Base-by-base conservation (phyloP, 2,113 vertebrate genomes). In the Climacteris rufus region DNA sequence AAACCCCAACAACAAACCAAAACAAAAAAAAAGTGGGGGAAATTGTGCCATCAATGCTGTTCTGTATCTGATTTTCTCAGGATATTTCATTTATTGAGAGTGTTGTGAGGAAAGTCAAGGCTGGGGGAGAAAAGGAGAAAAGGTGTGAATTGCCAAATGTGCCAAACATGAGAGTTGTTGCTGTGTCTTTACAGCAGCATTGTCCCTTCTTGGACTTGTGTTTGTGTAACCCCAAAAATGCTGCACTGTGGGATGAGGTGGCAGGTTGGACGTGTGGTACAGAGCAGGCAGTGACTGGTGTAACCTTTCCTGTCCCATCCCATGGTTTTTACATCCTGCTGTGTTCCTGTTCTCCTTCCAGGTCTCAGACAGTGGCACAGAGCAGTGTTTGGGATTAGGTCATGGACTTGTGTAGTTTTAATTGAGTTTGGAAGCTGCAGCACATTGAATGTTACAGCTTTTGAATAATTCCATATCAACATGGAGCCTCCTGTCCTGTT, bases 111-210 rank as follows among this genome's bases (percentile, higher is more conserved):
- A 56, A 44, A 39, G 50, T 60, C 22, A 37, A 10, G 69, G 14
- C 35, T 30, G n/a, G n/a, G n/a, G n/a, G n/a, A n/a, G n/a, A n/a
- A 16, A 72, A 28, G 54, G 45, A 85, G 31, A 37, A 44, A 33
- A 82, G 59, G 10, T 49, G 35, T 47, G 59, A 77, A 16, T 37
- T 53, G 39, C 31, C 57, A n/a, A n/a, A n/a, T n/a, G n/a, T n/a
- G 21, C 23, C 40, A 56, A 57, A 64, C 6, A 2, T 18, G 8
- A 24, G 18, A 44, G 22, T n/a, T 66, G 4, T 53, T 45, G 25
- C 13, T 0, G 0, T 7, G 5, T 87, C 9, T 52, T 61, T 42
- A 11, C 20, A 60, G 18, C 31, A 47, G 0, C 63, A 4, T 6
- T 63, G 31, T 72, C 31, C 27, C 39, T 64, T 81, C 10, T 1